Evolutionary conservation across 2,797 vertebrate genomes (phyloP).

Genomic region (Tokudaia tokunoshimensis): DNA sequence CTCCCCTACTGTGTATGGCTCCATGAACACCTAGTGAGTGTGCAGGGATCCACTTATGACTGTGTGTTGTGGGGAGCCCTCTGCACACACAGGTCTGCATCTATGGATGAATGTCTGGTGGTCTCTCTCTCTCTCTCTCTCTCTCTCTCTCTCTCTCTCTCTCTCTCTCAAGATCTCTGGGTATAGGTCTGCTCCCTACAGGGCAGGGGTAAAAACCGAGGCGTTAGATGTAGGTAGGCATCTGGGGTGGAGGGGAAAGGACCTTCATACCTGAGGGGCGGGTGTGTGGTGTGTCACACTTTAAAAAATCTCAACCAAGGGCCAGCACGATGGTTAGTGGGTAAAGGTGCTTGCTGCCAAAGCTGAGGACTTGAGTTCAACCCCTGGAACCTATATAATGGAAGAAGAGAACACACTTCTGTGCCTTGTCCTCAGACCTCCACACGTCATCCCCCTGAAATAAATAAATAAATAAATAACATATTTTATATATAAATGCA

Average conservation of each 20-base stretch:
- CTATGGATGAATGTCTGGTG: neutral
- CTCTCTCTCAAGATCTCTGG: neutral
- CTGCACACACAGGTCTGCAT: neutral
- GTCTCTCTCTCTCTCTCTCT: no score
- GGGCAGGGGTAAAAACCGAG: neutral
- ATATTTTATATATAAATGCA: neutral
- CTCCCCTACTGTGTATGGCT: neutral
- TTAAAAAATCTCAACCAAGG: neutral
- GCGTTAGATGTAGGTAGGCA: no score
- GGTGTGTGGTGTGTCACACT: no score
- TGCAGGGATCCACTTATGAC: rapidly evolving
- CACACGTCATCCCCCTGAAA: neutral
- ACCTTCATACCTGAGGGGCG: neutral
- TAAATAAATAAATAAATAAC: neutral
- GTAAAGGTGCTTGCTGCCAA: neutral
- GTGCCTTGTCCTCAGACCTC: neutral
- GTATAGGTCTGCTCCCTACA: neutral
- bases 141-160: no score
- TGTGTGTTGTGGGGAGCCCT: neutral
- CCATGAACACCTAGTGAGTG: neutral
- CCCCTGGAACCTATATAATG: neutral
- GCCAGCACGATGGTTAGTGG: neutral
- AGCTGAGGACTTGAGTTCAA: neutral
- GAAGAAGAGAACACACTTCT: neutral
- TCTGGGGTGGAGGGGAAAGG: neutral